Conservation (phyloP, 2,113 vertebrate species). For the Emydocephalus ijimae region DNA sequence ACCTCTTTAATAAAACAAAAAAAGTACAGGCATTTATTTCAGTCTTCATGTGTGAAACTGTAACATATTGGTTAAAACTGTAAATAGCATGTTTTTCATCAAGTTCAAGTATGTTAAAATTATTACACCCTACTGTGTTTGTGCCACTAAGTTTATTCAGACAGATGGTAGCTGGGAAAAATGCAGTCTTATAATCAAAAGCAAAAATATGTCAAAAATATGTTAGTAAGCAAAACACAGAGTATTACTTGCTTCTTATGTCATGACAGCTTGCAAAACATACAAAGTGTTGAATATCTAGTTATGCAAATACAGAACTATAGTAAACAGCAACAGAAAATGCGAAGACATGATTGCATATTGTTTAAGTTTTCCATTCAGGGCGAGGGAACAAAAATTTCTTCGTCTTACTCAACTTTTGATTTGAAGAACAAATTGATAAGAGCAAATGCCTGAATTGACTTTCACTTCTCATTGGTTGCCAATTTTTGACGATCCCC, state of each 20-base stretch:
- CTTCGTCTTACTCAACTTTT: conserved; percentile 19
- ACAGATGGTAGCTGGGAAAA: conserved; percentile 81
- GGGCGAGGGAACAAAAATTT: conserved; percentile 16
- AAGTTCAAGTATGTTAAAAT: conserved; percentile 72
- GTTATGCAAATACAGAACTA: conserved; percentile 69
- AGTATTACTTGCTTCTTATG: conserved; percentile 69
- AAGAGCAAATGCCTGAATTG: conserved; percentile 47
- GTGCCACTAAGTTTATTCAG: conserved; percentile 69
- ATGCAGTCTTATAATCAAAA: conserved; percentile 78
- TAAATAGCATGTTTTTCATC: conserved; percentile 71
- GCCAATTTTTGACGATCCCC: conserved; percentile 55
- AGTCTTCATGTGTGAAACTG: conserved; percentile 66
- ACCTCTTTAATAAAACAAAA: conserved; percentile 45
- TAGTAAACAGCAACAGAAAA: conserved; percentile 56
- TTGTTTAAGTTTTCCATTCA: conserved; percentile 23
- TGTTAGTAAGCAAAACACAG: conserved; percentile 77
- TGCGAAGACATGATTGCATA: conserved; percentile 15
- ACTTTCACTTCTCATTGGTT: conserved; percentile 59
- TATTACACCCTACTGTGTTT: conserved; percentile 76
- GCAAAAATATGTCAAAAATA: conserved; percentile 81
- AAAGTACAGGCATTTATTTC: conserved; percentile 61
- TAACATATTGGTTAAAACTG: conserved; percentile 75
- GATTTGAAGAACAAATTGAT: conserved; percentile 46
- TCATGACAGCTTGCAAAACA: conserved; percentile 81
- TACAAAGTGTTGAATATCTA: conserved; percentile 65